Evolutionary conservation across 2,797 vertebrate genomes (phyloP).

Genomic region (Dallia pectoralis): DNA sequence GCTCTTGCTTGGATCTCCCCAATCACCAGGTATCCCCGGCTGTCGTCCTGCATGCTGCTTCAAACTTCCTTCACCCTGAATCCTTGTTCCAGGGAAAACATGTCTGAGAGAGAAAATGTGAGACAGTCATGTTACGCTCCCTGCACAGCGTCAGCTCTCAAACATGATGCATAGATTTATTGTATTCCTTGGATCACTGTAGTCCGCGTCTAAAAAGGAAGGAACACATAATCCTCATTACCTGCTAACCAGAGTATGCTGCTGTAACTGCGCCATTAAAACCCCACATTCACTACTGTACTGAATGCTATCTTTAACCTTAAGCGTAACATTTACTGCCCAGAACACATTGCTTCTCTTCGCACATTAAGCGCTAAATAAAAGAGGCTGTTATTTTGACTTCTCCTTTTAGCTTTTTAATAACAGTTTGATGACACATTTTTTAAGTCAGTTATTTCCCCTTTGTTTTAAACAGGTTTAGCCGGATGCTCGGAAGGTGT

Average conservation of each 20-base stretch:
- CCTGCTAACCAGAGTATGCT: background rate
- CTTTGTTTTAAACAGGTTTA: conserved; percentile 56
- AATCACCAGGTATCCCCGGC: conserved; percentile 13
- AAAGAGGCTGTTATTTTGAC: background rate
- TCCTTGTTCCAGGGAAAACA: background rate
- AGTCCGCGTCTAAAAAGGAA: conserved; percentile 12
- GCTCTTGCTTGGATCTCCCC: background rate
- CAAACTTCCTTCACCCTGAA: background rate
- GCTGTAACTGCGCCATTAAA: background rate
- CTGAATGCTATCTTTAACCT: background rate
- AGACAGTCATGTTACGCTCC: background rate
- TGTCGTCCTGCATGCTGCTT: conserved; percentile 53
- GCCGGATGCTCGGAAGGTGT: conserved; percentile 29
- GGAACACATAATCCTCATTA: background rate
- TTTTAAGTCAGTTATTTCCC: conserved; percentile 18
- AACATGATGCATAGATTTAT: conserved; percentile 21
- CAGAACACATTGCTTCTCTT: background rate
- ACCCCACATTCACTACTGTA: background rate
- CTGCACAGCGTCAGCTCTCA: conserved; percentile 11
- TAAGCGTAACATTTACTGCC: background rate
- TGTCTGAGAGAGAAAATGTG: background rate
- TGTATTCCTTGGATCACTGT: conserved; percentile 3
- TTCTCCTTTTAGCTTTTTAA: conserved; percentile 21
- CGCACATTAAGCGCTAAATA: background rate
- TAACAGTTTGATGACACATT: conserved; percentile 10